Base-by-base conservation (phyloP, 1,140 invertebrate genomes). In the Drosophila bifasciata region DNA sequence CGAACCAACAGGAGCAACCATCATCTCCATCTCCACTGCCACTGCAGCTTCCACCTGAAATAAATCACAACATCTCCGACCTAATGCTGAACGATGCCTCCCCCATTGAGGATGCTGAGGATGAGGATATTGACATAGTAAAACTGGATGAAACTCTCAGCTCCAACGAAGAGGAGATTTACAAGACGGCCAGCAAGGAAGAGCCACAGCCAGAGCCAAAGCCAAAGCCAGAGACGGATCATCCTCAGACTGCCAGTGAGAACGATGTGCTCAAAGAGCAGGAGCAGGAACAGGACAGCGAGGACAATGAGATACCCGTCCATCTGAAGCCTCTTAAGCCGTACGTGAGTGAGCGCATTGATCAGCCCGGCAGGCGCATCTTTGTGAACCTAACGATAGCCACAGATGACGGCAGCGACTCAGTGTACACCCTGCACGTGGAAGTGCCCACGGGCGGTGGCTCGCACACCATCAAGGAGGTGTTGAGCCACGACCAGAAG, bases 361-460 rank as follows among this genome's bases (percentile, higher is more conserved):
- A 91, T 74, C 45, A 50, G 40, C 79, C 81, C 4, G 61, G 74
- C 9, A 90, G 78, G 17, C 78, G 90, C 5, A 91, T 92, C 17
- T 49, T 92, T 28, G 72, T 92, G 2, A 92, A 92, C 66, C 48
- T 92, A 44, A 90, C 91, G 5, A 91, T 92, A 21, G 91, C 83
- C 39, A 91, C 91, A 4, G 91, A 90, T 56, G 84, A 80, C 52
- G 91, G 73, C 21, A 79, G 63, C 25, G 90, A 83, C 52, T 89
- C 80, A n/a, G 55, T 91, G n/a, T 92, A 92, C 52, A 91, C 86
- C 0, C 55, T 92, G 8, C 91, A 92, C 56, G 91, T 92, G 16
- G 84, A 85, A 5, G 84, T 92, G 23, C 91, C 91, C 16, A 79
- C 74, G 0, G 89, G 81, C 16, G 77, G 58, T 3, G 80, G 79